A percentile compares a stretch with the other conserved stretches of the same genome.
Evolutionary conservation across 1,140 invertebrate genomes (phyloP).

Genomic region (Formica exsecta): DNA sequence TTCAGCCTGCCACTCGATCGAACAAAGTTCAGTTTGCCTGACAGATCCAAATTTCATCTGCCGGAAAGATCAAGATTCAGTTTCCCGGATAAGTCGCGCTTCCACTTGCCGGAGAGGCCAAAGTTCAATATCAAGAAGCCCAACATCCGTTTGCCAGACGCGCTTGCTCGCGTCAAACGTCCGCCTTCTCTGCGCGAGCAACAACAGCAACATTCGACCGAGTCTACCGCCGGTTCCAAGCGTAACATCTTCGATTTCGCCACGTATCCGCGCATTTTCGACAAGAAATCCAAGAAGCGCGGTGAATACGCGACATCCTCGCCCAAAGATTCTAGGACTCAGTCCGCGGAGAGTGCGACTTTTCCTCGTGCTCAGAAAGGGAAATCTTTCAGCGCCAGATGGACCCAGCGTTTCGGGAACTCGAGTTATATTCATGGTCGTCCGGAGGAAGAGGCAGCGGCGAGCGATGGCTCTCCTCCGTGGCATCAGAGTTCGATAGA

Average conservation of each 20-base stretch:
- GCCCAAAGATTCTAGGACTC: constrained; percentile 81
- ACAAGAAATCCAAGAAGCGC: constrained; percentile 87
- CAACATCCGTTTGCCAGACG: constrained; percentile 81
- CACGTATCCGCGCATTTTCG: constrained; percentile 92
- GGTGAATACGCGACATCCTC: constrained; percentile 83
- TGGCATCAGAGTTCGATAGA: constrained; percentile 86
- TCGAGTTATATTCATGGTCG: constrained; percentile 76
- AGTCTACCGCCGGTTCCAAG: constrained; percentile 84
- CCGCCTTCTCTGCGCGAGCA: constrained; percentile 80
- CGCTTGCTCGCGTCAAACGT: constrained; percentile 69
- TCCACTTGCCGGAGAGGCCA: constrained; percentile 87
- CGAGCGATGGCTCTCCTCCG: constrained; percentile 81
- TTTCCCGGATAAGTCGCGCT: constrained; percentile 86
- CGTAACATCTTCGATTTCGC: constrained; percentile 91
- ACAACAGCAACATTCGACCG: constrained; percentile 83
- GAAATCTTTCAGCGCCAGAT: constrained; percentile 83
- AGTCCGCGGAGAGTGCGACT: constrained; percentile 86
- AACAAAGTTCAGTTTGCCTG: constrained; percentile 88
- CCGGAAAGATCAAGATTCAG: constrained; percentile 88
- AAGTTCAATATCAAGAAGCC: constrained; percentile 84
- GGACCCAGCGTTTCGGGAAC: constrained; percentile 86
- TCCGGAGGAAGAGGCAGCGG: constrained; percentile 63
- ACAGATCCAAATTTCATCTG: constrained; percentile 88
- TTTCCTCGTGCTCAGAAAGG: constrained; percentile 84
- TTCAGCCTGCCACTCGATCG: constrained; percentile 87